Evolutionary conservation across 1,140 invertebrate species (phyloP), one percentile per base, ranked within the genome.

Genomic region (Monomorium pharaonis): DNA sequence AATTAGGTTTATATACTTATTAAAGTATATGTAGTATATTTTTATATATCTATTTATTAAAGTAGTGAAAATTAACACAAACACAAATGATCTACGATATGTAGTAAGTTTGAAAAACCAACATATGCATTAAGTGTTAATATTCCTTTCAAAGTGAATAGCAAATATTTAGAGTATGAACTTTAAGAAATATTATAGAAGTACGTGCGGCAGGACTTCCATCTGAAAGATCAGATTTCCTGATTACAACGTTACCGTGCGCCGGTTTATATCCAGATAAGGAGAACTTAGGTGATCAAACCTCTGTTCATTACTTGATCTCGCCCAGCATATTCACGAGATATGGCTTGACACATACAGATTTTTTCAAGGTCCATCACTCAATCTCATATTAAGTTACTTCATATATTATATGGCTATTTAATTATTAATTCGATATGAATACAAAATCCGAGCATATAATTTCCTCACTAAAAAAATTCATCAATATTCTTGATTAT

Each of bases 351-450:
- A 78, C 30, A 30, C 10, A 54, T 16, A 56, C 21, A 65, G 85
- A 89, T 67, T 54, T 89, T 30, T 84, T 62, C 4, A 89, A 78
- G 54, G 88, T 89, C 83, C n/a, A 27, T 83, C 5, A 16, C 3
- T 24, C 33, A 2, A 74, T 16, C 9, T 30, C 30, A 1, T 4
- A 54, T 33, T 3, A 30, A 37, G 10, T 74, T 74, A 24, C 12
- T 27, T 24, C 1, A 18, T 54, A 54, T n/a, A 44, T 54, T 21
- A n/a, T n/a, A 21, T 33, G 3, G 10, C 51, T 30, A 72, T 75
- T 75, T 24, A 21, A 30, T 0, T 47, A 12, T 51, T 54, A 74
- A 16, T 37, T 51, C 30, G 24, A 27, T 18, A 49, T 49, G 4
- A 27, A 30, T 51, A 51, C 18, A 33, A 51, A 63, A 63, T 33